Base-by-base conservation (phyloP, 2,113 vertebrate genomes). In the Suricata suricatta region DNA sequence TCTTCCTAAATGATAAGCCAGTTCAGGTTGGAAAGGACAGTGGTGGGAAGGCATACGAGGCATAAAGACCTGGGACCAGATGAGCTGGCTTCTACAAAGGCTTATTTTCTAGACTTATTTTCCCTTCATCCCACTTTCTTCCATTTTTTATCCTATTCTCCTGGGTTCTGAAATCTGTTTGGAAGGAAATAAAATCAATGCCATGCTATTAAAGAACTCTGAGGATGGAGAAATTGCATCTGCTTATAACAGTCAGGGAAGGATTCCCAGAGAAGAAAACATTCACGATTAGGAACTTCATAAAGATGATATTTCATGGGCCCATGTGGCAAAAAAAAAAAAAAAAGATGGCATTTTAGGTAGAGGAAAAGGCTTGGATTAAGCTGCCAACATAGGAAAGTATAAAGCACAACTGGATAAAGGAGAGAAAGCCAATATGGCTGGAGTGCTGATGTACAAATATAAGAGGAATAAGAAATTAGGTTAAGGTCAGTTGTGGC, bases 41-140 rank as follows among this genome's bases (percentile, higher is more conserved):
- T 33, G 29, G 38, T 5, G 2, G 31, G 4, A 81, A 9, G 71
- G 47, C 14, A 76, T 83, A 35, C 1, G 14, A 93, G 17, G 57
- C 33, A 5, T 9, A 57, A 63, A 93, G 33, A 76, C 7, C n/a
- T 47, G 35, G n/a, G 5, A 19, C 54, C 12, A 27, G 27, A 13
- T 77, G 68, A 35, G 23, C 35, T 54, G 15, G 50, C 35, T 74
- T 79, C 80, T 57, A 38, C 3, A 7, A 57, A 63, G 44, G 35
- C 23, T 86, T 64, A 54, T 69, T 77, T 83, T 92, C 74, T 74
- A 95, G 41, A 87, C 11, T 93, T 91, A 88, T 88, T 97, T 93
- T 63, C 10, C 19, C 13, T 94, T 97, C 25, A 69, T 54, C 21
- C 38, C 12, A 44, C 31, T 81, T 85, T 93, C 71, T 88, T 82